Base-by-base conservation (phyloP, 2,113 vertebrate genomes). In the Haemorhous mexicanus region DNA sequence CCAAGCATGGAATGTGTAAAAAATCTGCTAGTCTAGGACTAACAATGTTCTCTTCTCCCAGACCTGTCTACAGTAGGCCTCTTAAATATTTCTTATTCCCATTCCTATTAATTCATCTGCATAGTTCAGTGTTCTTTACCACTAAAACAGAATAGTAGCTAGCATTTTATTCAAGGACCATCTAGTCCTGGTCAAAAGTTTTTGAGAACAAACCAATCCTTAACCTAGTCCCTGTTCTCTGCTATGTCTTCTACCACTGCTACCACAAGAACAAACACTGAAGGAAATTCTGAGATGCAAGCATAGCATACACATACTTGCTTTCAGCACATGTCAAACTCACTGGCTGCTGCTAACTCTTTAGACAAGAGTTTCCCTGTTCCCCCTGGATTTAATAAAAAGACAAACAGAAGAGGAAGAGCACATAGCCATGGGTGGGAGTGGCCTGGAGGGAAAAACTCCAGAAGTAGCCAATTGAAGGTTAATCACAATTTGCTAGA, bases 201-300 rank as follows among this genome's bases (percentile, higher is more conserved):
- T 52, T 70, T 43, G 46, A 85, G 70, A 87, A 58, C 16, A 66
- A 87, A 68, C 7, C 2, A 2, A 46, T 53, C 9, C 26, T 39
- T 44, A 75, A 63, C 7, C 7, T 67, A n/a, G 18, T 28, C 35
- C 23, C n/a, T 74, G 13, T 20, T 83, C 53, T 73, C 56, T 81
- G 56, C 19, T 74, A 3, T 20, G 27, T 44, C 35, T 76, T 27
- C 53, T 72, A 43, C 14, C 37, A 72, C 24, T 1, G 4, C 41
- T 58, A n/a, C 16, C 7, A 35, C 35, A 44, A 23, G 39, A 18
- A 64, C 0, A 0, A 77, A 49, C 17, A 61, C 0, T 18, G 50
- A 83, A 56, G 50, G 66, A 80, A 66, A 87, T 73, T 19, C 59
- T n/a, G 78, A 76, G 59, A 35, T 39, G 41, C 11, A 52, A 49